Evolutionary conservation across 1,140 invertebrate genomes (phyloP), one percentile per base, ranked within the genome.

Genomic region (Meloidogyne hapla): DNA sequence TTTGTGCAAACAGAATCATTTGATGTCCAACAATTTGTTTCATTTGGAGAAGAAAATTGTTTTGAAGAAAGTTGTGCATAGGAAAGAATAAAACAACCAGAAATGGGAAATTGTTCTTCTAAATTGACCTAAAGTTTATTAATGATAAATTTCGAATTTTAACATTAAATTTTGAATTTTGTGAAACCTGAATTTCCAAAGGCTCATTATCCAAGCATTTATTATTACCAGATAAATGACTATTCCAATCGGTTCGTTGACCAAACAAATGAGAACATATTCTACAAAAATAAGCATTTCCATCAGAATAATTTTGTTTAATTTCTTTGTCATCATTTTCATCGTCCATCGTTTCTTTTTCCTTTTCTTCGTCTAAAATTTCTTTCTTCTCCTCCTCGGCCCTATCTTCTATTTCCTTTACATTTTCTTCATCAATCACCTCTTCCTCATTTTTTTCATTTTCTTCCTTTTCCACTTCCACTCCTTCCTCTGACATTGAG

Each of bases 51-150:
- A 68, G 10, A 45, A 4, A 25, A 26, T 68, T 1, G 42, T n/a
- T n/a, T n/a, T n/a, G n/a, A n/a, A n/a, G n/a, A n/a, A n/a, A 15
- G 40, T n/a, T n/a, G 42, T 28, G 5, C 10, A 26, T 28, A 21
- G 15, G 26, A 13, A 9, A 15, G 23, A n/a, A 72, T 72, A 3
- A 63, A 63, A 1, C 13, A 33, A 25, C 76, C 76, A 64, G 33
- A 21, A 56, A 6, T 38, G 18, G 76, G 72, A 25, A 76, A 62
- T 23, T 25, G 23, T 23, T 77, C 69, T 26, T 38, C 40, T 1
- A 62, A 9, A 8, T 56, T 21, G 0, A 71, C 48, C 76, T 77
- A 23, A 23, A 77, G 69, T 15, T 33, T 6, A 33, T 6, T 33
- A 33, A 33, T 6, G 4, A 33, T 33, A 33, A 33, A 33, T 33